A percentile compares a stretch with the other conserved stretches of the same genome.
Conservation (phyloP, 2,888 invertebrate genomes). For the Thyatira batis region DNA sequence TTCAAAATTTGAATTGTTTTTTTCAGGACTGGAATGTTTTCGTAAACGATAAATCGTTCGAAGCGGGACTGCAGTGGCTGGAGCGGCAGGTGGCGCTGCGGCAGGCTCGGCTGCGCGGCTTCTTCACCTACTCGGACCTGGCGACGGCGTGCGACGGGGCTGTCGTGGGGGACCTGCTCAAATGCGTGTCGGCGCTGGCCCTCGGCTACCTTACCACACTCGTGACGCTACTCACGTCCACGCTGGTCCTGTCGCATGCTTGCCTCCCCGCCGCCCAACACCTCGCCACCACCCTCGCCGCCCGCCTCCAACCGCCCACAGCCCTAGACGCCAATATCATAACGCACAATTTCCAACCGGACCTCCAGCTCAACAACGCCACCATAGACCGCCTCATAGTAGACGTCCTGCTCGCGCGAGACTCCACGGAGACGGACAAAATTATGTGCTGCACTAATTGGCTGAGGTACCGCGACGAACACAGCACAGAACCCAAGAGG, state of each 20-base stretch:
- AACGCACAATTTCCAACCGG: constrained; percentile 46
- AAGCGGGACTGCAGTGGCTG: constrained; percentile 85
- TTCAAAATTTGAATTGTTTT: constrained; percentile 11
- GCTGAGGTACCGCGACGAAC: constrained; percentile 40
- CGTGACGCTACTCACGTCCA: constrained; percentile 82
- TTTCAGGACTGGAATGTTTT: constrained; percentile 93
- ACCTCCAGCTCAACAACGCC: neutral
- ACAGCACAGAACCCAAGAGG: constrained; percentile 19
- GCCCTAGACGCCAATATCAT: neutral
- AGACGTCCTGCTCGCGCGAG: constrained; percentile 15
- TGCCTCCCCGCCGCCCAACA: neutral
- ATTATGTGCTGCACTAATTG: constrained; percentile 58
- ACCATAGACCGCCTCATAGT: neutral
- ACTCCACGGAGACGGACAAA: constrained; percentile 14
- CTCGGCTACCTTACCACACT: constrained; percentile 82
- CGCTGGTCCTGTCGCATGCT: constrained; percentile 45
- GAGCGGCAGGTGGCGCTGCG: constrained; percentile 88
- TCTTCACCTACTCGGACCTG: constrained; percentile 92
- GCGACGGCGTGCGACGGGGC: constrained; percentile 56
- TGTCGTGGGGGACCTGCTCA: constrained; percentile 13
- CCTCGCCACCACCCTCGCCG: neutral
- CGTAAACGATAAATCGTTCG: constrained; percentile 89
- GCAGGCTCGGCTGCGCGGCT: constrained; percentile 88
- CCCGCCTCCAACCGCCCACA: neutral
- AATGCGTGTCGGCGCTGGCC: constrained; percentile 24